A percentile compares a stretch with the other conserved stretches of the same genome.
Conservation (phyloP, 2,113 vertebrate species). For the Synchiropus splendidus region DNA sequence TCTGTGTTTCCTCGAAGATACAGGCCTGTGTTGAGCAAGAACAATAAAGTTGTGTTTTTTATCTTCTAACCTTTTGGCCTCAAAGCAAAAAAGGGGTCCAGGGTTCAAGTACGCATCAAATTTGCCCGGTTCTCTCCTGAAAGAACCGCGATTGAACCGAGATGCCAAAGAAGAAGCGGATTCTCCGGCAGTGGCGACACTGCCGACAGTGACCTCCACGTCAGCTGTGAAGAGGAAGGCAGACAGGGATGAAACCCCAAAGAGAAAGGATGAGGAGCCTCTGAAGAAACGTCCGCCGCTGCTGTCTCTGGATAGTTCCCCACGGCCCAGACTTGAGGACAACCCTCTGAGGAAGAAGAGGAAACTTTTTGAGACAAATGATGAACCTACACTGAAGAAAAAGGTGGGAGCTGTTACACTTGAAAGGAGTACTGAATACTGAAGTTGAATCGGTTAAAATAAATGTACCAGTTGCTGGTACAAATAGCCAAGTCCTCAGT, state of each 20-base stretch:
- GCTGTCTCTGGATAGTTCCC: conserved; percentile 55
- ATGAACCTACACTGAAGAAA: conserved; percentile 78
- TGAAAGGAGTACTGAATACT: no score
- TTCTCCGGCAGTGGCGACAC: conserved; percentile 10
- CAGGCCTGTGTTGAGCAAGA: conserved; percentile 42
- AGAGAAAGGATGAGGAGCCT: conserved; percentile 75
- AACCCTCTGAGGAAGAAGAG: conserved; percentile 84
- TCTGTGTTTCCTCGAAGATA: conserved; percentile 41
- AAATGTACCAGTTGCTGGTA: no score
- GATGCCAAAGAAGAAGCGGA: conserved; percentile 83
- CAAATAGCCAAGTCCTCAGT: no score
- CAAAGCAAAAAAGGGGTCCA: conserved; percentile 98
- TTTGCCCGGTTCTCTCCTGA: conserved; percentile 89
- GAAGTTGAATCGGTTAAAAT: no score
- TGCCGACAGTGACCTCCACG: conserved; percentile 34
- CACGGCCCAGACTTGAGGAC: conserved; percentile 78
- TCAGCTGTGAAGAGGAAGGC: conserved; percentile 70
- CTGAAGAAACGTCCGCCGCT: conserved; percentile 71
- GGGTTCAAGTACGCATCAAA: conserved; percentile 97
- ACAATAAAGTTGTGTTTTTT: conserved; percentile 79
- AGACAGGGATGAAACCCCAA: conserved; percentile 76
- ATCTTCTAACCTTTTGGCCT: conserved; percentile 78
- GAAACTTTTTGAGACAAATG: conserved; percentile 82
- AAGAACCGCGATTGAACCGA: conserved; percentile 80
- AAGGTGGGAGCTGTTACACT: conserved; percentile 61